Evolutionary conservation across 2,888 invertebrate species (phyloP), one percentile per base, ranked within the genome.

Genomic region (Athripsodes cinereus): DNA sequence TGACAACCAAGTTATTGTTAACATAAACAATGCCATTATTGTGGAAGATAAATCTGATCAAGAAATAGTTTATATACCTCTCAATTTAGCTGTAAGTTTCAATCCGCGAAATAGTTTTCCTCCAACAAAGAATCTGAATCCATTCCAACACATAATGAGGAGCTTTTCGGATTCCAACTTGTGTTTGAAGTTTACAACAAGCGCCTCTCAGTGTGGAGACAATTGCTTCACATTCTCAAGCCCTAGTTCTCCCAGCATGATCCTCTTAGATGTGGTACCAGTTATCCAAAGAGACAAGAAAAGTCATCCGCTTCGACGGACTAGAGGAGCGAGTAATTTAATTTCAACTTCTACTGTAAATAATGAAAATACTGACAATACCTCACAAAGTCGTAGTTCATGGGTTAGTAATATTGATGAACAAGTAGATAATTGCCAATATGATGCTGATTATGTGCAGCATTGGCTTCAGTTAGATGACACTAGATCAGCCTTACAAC

Each of bases 161-260:
- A 87, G 87, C 70, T 86, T 87, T 69, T 87, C 87, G 34, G 87
- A 87, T 70, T 87, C 87, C 2, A 87, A 87, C 69, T 78, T 88
- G 3, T 87, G 86, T 69, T 78, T 88, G 22, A 87, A 86, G 69
- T 76, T 87, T 46, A 79, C 86, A 26, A 80, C 86, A 6, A 79
- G 84, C 21, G 80, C 83, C 10, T 80, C 82, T 58, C 75, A 74
- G 22, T 78, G 77, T 62, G 73, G 63, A 16, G 64, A 63, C 51
- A 63, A 62, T 49, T 75, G 72, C 74, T 82, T 71, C 71, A 81
- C 72, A 68, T 82, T 73, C 73, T 79, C 68, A 50, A 74, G 74
- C 35, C 82, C 83, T 1, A 84, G 83, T 68, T 82, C 83, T 58
- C 75, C 76, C 2, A 84, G 83, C 49, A 81, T 84, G 63, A 72